A percentile compares a stretch with the other conserved stretches of the same genome.
These are phyloP conservation scores for Scolanthus callimorphus DNA, from an alignment of 92 coral and sea anemone genomes.

Conservation along the genomic window DNA sequence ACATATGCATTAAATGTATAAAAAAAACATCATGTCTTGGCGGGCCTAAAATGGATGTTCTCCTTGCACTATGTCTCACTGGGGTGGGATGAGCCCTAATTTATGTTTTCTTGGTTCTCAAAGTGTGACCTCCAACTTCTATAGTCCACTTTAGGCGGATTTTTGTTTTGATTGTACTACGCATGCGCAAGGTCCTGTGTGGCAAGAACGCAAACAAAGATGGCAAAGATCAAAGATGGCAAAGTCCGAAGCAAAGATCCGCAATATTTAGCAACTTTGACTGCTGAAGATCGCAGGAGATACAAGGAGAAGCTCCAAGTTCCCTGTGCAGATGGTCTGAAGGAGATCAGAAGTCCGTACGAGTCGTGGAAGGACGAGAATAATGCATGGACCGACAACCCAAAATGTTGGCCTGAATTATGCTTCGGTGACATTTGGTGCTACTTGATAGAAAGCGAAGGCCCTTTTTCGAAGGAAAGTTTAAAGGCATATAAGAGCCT, in stretches of 20 bases:
- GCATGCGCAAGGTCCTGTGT: neutral
- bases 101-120: too few relatives aligned
- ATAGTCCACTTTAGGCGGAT: neutral
- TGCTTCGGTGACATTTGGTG: slow-evolving; percentile 28
- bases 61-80: too few relatives aligned
- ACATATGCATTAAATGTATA: too few relatives aligned
- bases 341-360: neutral
- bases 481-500: slow-evolving; percentile 41
- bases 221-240: neutral
- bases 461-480: slow-evolving; percentile 30
- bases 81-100: too few relatives aligned
- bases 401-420: slow-evolving; percentile 32
- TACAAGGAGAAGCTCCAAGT: neutral
- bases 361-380: neutral
- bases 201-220: neutral
- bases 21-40: too few relatives aligned
- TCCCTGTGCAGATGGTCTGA: neutral
- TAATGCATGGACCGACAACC: slow-evolving; percentile 21
- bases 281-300: neutral
- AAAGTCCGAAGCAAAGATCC: neutral
- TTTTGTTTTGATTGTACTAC: neutral
- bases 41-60: too few relatives aligned
- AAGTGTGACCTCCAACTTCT: too few relatives aligned
- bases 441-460: slow-evolving; percentile 37
- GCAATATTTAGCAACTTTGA: neutral